Base-by-base conservation (phyloP, 2,888 invertebrate genomes). In the Diaphora mendica region DNA sequence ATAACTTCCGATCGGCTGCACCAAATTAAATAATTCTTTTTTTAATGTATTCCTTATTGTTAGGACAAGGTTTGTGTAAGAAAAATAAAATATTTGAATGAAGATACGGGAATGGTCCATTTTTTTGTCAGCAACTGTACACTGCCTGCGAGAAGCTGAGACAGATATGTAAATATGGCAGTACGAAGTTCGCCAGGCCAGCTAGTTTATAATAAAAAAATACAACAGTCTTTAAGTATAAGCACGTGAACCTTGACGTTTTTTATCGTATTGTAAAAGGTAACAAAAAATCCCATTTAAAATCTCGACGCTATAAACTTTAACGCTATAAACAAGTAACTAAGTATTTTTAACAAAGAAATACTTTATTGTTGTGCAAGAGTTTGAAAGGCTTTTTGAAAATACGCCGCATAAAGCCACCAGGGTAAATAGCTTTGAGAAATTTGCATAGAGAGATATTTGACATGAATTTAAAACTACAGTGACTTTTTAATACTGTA, bases 321-420 rank as follows among this genome's bases (percentile, higher is more conserved):
- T 48, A n/a, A n/a, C n/a, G n/a, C n/a, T n/a, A n/a, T n/a, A n/a
- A n/a, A 39, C 35, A 35, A 76, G 67, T 69, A 73, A 74, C 75
- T 77, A 74, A 80, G 74, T 77, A 77, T 79, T 78, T 77, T 70
- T 80, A 79, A 79, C 77, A 88, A 88, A 87, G 87, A 85, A 85
- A 86, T 83, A 81, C 82, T 86, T 88, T 80, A 84, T 86, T 86
- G 82, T 85, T 85, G 75, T 70, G 78, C 78, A 74, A 69, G 78
- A 74, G 68, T 82, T 83, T 81, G 81, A 85, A 84, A 85, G 80
- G 78, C 81, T 81, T 86, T 62, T 87, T 77, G 75, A 84, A 87
- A 73, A 68, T 77, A 65, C 69, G n/a, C 20, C 35, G 72, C 59
- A 23, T 44, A 66, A 64, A 70, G 67, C 42, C 20, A 64, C 64